Evolutionary conservation across 2,888 invertebrate genomes (phyloP).

Genomic region (Pammene fasciana): DNA sequence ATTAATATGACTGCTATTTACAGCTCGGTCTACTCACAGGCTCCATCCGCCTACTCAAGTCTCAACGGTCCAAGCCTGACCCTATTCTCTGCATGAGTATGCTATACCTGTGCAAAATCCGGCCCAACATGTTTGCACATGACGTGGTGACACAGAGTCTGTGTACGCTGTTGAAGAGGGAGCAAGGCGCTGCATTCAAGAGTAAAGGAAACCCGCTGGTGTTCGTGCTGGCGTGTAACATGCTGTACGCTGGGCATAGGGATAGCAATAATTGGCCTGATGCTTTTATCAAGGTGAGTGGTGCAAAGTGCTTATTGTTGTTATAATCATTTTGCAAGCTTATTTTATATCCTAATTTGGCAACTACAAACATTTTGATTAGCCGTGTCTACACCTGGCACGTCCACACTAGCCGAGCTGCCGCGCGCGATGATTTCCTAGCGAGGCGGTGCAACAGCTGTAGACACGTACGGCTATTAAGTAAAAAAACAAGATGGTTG

Average conservation of each 20-base stretch:
- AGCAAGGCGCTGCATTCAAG: slow-evolving; percentile 88
- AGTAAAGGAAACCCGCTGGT: slow-evolving; percentile 91
- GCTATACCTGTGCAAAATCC: slow-evolving; percentile 90
- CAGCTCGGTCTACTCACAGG: slow-evolving; percentile 92
- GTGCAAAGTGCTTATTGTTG: neutral
- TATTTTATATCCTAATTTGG: no score
- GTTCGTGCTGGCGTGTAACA: slow-evolving; percentile 92
- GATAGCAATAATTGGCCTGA: slow-evolving; percentile 96
- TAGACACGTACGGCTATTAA: no score
- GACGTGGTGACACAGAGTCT: slow-evolving; percentile 90
- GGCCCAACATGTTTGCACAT: slow-evolving; percentile 89
- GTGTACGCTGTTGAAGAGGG: slow-evolving; percentile 91
- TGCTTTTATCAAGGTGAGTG: slow-evolving; percentile 90
- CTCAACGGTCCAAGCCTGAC: slow-evolving; percentile 92
- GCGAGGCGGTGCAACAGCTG: no score
- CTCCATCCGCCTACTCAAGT: slow-evolving; percentile 90
- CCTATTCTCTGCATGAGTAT: slow-evolving; percentile 90
- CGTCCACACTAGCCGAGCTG: no score
- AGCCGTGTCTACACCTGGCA: no score
- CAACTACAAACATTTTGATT: no score
- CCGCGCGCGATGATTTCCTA: no score
- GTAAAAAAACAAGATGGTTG: no score
- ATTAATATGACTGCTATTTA: neutral
- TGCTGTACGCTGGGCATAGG: slow-evolving; percentile 90
- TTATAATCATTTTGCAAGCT: neutral